Percentiles rank a stretch among this genome's conserved stretches.
Evolutionary conservation across 2,888 invertebrate genomes (phyloP).

Genomic region (Cryptus armator): DNA sequence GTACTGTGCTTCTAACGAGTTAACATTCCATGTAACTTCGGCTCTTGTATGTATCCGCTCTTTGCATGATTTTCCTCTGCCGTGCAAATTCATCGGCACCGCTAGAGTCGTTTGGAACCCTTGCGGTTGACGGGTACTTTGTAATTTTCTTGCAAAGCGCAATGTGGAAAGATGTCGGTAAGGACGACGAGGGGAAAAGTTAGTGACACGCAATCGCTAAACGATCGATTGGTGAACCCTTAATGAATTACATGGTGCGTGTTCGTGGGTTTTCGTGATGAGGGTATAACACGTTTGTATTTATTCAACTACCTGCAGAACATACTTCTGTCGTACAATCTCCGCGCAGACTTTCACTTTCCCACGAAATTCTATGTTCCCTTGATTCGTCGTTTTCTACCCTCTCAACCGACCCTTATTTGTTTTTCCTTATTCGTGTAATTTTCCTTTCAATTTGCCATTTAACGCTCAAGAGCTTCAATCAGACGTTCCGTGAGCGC

Average conservation of each 20-base stretch:
- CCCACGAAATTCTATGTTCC: not conserved
- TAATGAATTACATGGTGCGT: conserved; percentile 37
- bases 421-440: not conserved
- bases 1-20: not conserved
- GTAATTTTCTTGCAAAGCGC: not conserved
- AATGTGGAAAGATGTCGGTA: not conserved
- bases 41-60: not conserved
- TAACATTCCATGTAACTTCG: not conserved
- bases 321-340: not conserved
- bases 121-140: not conserved
- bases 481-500: not conserved
- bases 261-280: conserved; percentile 6
- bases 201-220: conserved; percentile 25
- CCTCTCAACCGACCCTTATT: not conserved
- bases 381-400: not conserved
- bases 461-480: not conserved
- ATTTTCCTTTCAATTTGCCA: not conserved
- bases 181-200: not conserved
- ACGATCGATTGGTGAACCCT: conserved; percentile 33
- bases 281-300: not conserved
- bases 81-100: not conserved
- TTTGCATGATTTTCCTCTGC: not conserved
- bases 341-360: not conserved
- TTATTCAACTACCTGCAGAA: not conserved
- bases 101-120: not conserved